These are phyloP conservation scores for Engystomops pustulosus DNA, from an alignment of 2,113 vertebrate species.

Conservation along the genomic window DNA sequence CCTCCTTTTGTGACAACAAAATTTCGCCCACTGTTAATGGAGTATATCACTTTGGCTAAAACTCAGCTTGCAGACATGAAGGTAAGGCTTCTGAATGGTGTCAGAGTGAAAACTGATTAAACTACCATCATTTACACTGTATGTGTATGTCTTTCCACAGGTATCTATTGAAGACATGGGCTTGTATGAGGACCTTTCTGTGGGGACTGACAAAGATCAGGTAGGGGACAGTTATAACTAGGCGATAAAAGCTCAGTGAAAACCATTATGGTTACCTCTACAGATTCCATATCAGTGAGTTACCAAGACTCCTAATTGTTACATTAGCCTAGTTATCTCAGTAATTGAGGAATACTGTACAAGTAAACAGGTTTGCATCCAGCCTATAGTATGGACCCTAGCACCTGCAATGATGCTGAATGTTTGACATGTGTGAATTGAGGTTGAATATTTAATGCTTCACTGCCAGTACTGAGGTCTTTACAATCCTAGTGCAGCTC, in stretches of 20 bases:
- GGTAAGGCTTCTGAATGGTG: constrained; percentile 65
- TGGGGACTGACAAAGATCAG: constrained; percentile 69
- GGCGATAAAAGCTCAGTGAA: no score
- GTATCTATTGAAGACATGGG: constrained; percentile 90
- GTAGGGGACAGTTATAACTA: constrained; percentile 65
- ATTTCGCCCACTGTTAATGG: constrained; percentile 80
- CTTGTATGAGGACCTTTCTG: constrained; percentile 84
- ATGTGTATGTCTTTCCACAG: constrained; percentile 68
- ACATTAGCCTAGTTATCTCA: background rate
- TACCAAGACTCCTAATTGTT: background rate
- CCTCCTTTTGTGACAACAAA: constrained; percentile 83
- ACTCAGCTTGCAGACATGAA: constrained; percentile 90
- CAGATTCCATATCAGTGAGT: background rate
- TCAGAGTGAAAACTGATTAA: background rate
- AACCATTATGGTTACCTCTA: background rate
- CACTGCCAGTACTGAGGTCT: no score
- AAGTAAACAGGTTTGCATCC: background rate
- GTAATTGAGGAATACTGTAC: background rate
- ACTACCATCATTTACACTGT: background rate
- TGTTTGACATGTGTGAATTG: no score
- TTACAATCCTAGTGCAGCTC: no score
- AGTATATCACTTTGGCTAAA: constrained; percentile 87
- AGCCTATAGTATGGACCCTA: no score
- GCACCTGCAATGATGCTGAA: no score
- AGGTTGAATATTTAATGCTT: no score